Evolutionary conservation across 2,888 invertebrate species (phyloP).

Genomic region (Oeneis ivallda): DNA sequence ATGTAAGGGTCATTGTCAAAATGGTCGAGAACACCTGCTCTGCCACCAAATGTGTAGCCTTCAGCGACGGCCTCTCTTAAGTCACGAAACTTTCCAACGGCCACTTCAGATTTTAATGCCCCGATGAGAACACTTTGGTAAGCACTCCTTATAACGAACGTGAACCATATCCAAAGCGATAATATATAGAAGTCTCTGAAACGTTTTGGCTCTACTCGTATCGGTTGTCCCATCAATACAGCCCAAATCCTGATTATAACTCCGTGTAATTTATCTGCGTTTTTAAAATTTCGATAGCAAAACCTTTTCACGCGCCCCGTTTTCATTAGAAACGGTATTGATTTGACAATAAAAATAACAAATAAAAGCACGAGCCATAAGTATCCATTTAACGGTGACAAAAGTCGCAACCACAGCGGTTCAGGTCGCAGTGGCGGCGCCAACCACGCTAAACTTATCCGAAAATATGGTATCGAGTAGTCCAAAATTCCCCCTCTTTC

Average conservation of each 20-base stretch:
- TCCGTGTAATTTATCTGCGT: conserved; percentile 52
- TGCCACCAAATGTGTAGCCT: conserved; percentile 61
- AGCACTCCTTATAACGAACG: conserved; percentile 63
- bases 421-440: conserved; percentile 59
- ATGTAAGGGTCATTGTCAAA: conserved; percentile 63
- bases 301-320: conserved; percentile 51
- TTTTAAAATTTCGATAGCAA: conserved; percentile 53
- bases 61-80: conserved; percentile 55
- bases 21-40: conserved; percentile 56
- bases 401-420: conserved; percentile 58
- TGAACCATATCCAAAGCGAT: conserved; percentile 66
- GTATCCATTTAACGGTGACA: conserved; percentile 63
- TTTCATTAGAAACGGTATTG: conserved; percentile 55
- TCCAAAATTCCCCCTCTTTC: conserved; percentile 57
- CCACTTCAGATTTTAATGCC: conserved; percentile 60
- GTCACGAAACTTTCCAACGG: conserved; percentile 56
- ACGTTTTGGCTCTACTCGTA: conserved; percentile 55
- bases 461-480: conserved; percentile 62
- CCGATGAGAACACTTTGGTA: conserved; percentile 69
- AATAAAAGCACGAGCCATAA: conserved; percentile 59
- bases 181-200: conserved; percentile 67
- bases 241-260: conserved; percentile 62
- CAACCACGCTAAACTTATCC: conserved; percentile 62
- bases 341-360: conserved; percentile 54
- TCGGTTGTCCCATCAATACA: conserved; percentile 61